A percentile compares a stretch with the other conserved stretches of the same genome.
Conservation (phyloP, 2,888 invertebrate species). For the Ochropleura leucogaster region DNA sequence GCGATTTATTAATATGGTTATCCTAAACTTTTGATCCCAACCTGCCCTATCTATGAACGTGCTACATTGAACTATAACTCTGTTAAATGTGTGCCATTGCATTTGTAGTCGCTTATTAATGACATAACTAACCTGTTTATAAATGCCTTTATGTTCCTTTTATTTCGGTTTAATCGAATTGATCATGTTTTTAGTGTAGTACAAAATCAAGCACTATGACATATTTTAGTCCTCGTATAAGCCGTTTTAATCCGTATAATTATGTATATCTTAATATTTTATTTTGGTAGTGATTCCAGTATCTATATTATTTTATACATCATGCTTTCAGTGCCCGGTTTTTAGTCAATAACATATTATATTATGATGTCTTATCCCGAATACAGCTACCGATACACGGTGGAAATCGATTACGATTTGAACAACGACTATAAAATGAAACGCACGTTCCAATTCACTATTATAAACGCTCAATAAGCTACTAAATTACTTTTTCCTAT, state of each 20-base stretch:
- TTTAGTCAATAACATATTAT: conserved; percentile 6
- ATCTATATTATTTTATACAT: conserved; percentile 17
- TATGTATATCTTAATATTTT: conserved; percentile 10
- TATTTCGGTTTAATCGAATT: conserved; percentile 18
- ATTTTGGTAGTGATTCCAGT: conserved; percentile 14
- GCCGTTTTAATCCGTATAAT: conserved; percentile 16
- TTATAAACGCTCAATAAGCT: conserved; percentile 51
- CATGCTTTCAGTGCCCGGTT: conserved; percentile 18
- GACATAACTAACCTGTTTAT: conserved; percentile 17
- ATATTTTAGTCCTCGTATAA: conserved; percentile 11
- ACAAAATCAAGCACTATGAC: conserved; percentile 32
- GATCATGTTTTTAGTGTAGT: conserved; percentile 29
- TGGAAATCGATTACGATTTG: conserved; percentile 43
- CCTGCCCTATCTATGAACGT: conserved; percentile 2
- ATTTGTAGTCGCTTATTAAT: conserved; percentile 47
- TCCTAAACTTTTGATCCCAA: neutral
- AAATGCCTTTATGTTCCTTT: conserved; percentile 23
- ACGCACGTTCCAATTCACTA: conserved; percentile 38
- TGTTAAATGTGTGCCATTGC: conserved; percentile 55
- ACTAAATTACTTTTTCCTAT: conserved; percentile 31
- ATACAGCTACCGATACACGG: conserved; percentile 14
- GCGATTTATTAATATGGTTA: conserved; percentile 13
- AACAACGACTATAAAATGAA: conserved; percentile 53
- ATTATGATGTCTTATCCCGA: neutral
- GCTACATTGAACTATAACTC: conserved; percentile 19